phyloP scores from a whole-genome alignment of 2,888 invertebrate species.

The Leptopilina myrica region DNA sequence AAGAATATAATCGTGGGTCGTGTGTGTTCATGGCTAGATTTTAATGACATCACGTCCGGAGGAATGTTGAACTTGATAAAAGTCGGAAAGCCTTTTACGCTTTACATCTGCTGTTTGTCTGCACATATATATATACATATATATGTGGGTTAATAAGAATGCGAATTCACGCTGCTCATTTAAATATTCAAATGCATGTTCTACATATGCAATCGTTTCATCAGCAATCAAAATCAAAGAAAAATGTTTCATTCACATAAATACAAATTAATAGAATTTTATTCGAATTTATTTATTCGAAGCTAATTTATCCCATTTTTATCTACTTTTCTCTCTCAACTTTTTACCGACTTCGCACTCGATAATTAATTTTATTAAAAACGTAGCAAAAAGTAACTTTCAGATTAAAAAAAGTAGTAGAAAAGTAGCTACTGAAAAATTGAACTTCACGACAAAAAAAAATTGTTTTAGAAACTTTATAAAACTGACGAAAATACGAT shows the following conservation, averaged over 20 bases:
- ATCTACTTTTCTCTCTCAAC: too few relatives aligned
- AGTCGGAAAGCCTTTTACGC: slow-evolving; percentile 46
- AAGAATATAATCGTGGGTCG: slow-evolving; percentile 19
- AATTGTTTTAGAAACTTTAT: too few relatives aligned
- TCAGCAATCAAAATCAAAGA: neutral
- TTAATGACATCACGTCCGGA: slow-evolving; percentile 21
- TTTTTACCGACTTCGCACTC: neutral
- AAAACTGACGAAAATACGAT: too few relatives aligned
- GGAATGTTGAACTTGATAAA: slow-evolving; percentile 50
- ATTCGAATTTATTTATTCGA: neutral
- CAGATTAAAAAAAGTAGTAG: too few relatives aligned
- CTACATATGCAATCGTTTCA: slow-evolving; percentile 19
- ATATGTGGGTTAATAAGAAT: slow-evolving; percentile 29
- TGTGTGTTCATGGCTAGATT: slow-evolving; percentile 1
- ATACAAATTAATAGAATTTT: neutral
- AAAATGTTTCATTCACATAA: too few relatives aligned
- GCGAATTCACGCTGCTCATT: slow-evolving; percentile 1
- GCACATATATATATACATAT: too few relatives aligned
- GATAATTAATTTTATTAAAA: too few relatives aligned
- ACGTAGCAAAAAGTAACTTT: too few relatives aligned
- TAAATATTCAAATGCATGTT: neutral
- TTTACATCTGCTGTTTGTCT: slow-evolving; percentile 16
- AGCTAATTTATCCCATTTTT: neutral
- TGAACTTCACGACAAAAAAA: too few relatives aligned
- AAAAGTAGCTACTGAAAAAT: too few relatives aligned